phyloP scores from a whole-genome alignment of 2,113 vertebrate species.

The Chamaea fasciata region DNA sequence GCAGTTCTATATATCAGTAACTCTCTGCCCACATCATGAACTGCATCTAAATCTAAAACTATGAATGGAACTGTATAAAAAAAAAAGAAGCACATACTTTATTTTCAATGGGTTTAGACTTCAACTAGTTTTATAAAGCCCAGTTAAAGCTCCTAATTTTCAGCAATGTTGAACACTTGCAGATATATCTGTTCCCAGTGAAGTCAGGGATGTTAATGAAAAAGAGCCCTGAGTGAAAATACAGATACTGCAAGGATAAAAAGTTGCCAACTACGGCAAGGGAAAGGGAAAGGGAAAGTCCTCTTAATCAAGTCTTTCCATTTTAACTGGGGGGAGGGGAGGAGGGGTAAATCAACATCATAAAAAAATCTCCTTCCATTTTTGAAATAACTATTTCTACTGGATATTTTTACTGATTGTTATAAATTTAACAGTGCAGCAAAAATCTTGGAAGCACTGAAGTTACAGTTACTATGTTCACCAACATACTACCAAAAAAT shows the following conservation, averaged over 20 bases:
- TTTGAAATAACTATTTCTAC: neutral
- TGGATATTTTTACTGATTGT: neutral
- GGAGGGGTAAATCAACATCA: neutral
- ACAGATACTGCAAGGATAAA: neutral
- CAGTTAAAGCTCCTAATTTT: neutral
- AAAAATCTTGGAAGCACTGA: neutral
- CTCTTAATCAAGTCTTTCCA: neutral
- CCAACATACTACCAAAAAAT: neutral
- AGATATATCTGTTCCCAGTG: neutral
- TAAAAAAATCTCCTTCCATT: neutral
- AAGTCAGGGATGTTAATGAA: neutral
- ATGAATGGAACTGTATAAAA: neutral
- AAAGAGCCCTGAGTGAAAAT: neutral
- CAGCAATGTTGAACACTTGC: neutral
- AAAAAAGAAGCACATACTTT: neutral
- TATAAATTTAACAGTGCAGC: neutral
- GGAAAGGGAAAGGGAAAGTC: neutral
- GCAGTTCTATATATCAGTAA: neutral
- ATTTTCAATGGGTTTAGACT: neutral
- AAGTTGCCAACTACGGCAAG: neutral
- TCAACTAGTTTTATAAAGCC: neutral
- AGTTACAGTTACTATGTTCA: neutral
- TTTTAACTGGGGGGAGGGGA: accelerated
- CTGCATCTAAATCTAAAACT: neutral
- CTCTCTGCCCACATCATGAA: neutral